Evolutionary conservation across 2,888 invertebrate species (phyloP), one percentile per base, ranked within the genome.

Genomic region (Exephanes ischioxanthus): DNA sequence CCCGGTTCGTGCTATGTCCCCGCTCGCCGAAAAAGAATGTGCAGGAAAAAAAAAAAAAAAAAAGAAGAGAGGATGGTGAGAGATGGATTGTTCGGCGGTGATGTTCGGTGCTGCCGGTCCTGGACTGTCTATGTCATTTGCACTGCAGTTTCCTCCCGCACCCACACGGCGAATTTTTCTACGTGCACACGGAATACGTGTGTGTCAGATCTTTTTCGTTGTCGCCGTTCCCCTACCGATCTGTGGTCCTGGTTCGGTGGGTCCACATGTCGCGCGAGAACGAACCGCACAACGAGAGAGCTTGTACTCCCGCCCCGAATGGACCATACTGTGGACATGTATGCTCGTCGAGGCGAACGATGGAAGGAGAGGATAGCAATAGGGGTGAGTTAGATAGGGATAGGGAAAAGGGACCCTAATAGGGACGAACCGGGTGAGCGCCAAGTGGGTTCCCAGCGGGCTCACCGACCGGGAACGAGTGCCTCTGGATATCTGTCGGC

Each of bases 161-260:
- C 51, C 4, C 7, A 14, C 33, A 30, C 33, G n/a, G n/a, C 30
- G 30, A 30, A 26, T 58, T 73, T 58, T 89, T 90, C 87, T 16
- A 16, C 45, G 2, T 5, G 14, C 45, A 48, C 45, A 48, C 45
- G 14, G 16, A 48, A 16, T 48, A 2, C 45, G 16, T 55, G 45
- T 37, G 11, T 72, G 45, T 33, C 30, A 41, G 14, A n/a, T 37
- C 48, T 70, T 71, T 78, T 82, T 70, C 66, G 68, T 58, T 73
- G 30, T 66, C 48, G 58, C 53, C 55, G 41, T 88, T 88, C 90
- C 87, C 75, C 72, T 72, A 72, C 71, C 77, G 79, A 87, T 80
- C 83, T 83, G 85, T 89, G 93, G 94, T 93, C 91, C 92, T 92
- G 93, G 92, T 92, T 91, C 90, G 93, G 87, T 93, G 93, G 92